phyloP scores from a whole-genome alignment of 2,797 vertebrate genomes.

The Bucorvus abyssinicus region DNA sequence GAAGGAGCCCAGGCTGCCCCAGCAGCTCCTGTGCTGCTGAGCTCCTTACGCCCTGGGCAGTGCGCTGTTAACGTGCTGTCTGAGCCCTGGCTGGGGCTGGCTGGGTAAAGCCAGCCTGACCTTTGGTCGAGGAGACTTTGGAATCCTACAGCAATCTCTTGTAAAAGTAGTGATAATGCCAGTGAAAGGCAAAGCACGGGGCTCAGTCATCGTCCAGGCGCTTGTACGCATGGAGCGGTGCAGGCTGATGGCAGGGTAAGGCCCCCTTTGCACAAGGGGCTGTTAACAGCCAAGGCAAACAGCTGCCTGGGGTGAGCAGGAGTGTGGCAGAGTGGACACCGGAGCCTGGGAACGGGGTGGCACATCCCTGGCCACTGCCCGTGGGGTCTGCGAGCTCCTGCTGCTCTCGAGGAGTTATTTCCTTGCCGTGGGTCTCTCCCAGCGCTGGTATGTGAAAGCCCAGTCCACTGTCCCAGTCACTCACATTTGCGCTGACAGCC shows the following conservation, averaged over 20 bases:
- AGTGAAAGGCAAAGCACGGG: not conserved
- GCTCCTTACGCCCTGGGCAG: not conserved
- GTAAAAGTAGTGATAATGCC: not conserved
- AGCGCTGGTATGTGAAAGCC: not conserved
- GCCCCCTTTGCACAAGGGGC: not conserved
- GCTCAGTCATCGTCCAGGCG: not conserved
- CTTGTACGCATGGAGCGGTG: not conserved
- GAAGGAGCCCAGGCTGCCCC: not conserved
- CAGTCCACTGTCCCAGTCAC: fast-evolving
- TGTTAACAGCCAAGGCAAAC: not conserved
- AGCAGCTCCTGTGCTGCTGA: not conserved
- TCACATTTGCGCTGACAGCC: not conserved
- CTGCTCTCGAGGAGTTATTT: fast-evolving
- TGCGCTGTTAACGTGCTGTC: not conserved
- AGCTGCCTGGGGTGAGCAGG: not conserved
- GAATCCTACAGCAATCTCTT: not conserved
- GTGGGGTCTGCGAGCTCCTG: fast-evolving
- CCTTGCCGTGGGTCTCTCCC: not conserved
- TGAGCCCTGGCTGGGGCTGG: not conserved
- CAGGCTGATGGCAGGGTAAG: not conserved
- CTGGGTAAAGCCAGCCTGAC: not conserved
- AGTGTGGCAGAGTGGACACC: not conserved
- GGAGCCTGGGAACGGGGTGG: fast-evolving
- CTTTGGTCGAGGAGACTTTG: constrained; percentile 34
- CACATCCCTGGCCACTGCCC: not conserved